phyloP scores from a whole-genome alignment of 2,888 invertebrate genomes.

The Drosophila melanosoma region DNA sequence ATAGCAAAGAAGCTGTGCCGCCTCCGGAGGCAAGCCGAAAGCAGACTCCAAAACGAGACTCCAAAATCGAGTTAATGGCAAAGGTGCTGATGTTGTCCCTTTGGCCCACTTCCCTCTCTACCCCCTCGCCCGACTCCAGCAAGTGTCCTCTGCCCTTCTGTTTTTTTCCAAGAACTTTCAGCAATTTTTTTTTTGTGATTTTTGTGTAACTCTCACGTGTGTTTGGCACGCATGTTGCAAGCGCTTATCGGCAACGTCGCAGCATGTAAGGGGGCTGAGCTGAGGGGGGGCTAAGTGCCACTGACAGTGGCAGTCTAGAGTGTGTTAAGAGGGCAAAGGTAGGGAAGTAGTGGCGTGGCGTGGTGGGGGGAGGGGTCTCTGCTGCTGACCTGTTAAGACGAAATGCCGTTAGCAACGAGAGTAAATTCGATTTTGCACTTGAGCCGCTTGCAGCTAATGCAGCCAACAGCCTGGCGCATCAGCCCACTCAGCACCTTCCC shows the following conservation, averaged over 20 bases:
- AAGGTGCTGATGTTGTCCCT: conserved; percentile 72
- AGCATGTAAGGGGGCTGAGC: conserved; percentile 9
- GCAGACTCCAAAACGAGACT: conserved; percentile 18
- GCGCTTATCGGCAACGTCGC: conserved; percentile 72
- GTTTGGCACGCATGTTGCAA: conserved; percentile 75
- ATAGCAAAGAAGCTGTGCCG: conserved; percentile 65
- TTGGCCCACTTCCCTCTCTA: conserved; percentile 11
- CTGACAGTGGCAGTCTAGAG: conserved; percentile 11
- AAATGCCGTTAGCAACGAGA: conserved; percentile 75
- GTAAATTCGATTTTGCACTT: conserved; percentile 79
- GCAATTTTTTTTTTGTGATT: conserved; percentile 2
- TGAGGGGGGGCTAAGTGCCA: not conserved
- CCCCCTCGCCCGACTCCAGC: not conserved
- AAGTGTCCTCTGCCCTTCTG: conserved; percentile 1
- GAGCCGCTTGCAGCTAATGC: conserved; percentile 80
- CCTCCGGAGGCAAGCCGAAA: conserved; percentile 17
- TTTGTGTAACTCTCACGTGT: conserved; percentile 56
- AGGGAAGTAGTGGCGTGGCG: not conserved
- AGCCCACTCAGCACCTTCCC: conserved; percentile 31
- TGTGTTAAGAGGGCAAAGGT: not conserved
- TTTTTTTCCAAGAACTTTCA: conserved; percentile 5
- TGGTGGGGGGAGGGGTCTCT: conserved; percentile 9
- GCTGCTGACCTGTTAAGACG: conserved; percentile 65
- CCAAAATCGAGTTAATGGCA: conserved; percentile 71
- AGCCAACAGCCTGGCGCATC: conserved; percentile 64